These are phyloP conservation scores for Balaenoptera acutorostrata DNA, from an alignment of 2,113 vertebrate species.

Conservation along the genomic window DNA sequence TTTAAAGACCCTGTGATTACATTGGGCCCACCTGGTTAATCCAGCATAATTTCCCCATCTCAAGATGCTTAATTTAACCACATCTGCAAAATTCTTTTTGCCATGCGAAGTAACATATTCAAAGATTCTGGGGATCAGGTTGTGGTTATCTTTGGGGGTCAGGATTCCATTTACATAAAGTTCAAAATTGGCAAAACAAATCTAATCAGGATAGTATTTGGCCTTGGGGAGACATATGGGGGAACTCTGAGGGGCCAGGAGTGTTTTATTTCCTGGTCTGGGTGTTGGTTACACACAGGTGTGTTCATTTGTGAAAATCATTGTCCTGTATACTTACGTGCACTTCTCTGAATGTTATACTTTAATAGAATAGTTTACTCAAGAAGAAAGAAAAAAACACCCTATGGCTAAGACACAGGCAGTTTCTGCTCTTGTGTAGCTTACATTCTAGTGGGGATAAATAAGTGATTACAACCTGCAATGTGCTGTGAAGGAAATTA, in stretches of 20 bases:
- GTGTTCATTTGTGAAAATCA: not conserved
- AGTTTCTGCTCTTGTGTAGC: not conserved
- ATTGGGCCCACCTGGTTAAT: not conserved
- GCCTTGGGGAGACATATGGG: not conserved
- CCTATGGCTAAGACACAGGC: not conserved
- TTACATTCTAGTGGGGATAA: not conserved
- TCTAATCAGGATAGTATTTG: not conserved
- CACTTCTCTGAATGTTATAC: not conserved
- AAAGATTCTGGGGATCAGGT: not conserved
- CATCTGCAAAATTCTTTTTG: not conserved
- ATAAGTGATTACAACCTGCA: not conserved
- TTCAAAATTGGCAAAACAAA: not conserved
- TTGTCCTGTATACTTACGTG: not conserved
- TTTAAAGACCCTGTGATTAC: not conserved
- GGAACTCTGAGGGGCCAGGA: not conserved
- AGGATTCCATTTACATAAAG: not conserved
- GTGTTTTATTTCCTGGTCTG: not conserved
- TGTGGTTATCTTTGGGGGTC: not conserved
- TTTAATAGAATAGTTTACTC: not conserved
- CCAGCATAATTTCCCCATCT: not conserved
- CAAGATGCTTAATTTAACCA: not conserved
- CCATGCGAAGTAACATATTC: not conserved
- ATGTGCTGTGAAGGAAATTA: not conserved
- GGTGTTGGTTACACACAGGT: not conserved
- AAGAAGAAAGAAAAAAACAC: not conserved